Base-by-base conservation (phyloP, 2,888 invertebrate species). In the Zygogramma bicolorata region DNA sequence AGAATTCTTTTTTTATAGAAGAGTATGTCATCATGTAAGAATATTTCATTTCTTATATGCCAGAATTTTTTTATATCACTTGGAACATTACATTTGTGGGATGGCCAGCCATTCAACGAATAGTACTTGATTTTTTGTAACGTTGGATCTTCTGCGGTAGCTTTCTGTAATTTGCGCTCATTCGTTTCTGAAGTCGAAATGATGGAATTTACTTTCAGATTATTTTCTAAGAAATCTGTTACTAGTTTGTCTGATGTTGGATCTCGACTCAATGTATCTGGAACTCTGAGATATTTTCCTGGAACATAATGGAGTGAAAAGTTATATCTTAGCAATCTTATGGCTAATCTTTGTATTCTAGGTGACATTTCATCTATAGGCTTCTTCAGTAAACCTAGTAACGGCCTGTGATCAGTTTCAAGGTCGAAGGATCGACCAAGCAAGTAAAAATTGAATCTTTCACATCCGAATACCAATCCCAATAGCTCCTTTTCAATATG, bases 361-460 rank as follows among this genome's bases (percentile, higher is more conserved):
- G 78, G 75, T 5, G 74, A 76, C 70, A 77, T 58, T 57, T 77
- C 73, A 49, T 79, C 75, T n/a, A 80, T 27, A 10, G 76, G 77
- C 70, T 80, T 79, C 59, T 77, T 77, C 22, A 78, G 27, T 7
- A 79, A 42, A 18, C 77, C 76, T 27, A 80, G 27, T 22, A 78
- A 38, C 34, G 77, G 77, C 27, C 71, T 40, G 57, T 80, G 79
- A 60, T 80, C 75, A 4, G 76, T 78, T 68, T 78, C 70, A 46
- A 74, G 13, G 22, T 42, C 22, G 70, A 59, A 59, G 1, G 1
- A 22, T 29, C 8, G 8, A 31, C 72, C 69, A 72, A 29, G 74
- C 10, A 79, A 34, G 31, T 78, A 80, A 68, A 75, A 75, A 42
- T 74, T 40, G n/a, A n/a, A n/a, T n/a, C n/a, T n/a, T n/a, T n/a